These are phyloP conservation scores for Stenurella melanura DNA, from an alignment of 2,888 invertebrate genomes.

Conservation along the genomic window DNA sequence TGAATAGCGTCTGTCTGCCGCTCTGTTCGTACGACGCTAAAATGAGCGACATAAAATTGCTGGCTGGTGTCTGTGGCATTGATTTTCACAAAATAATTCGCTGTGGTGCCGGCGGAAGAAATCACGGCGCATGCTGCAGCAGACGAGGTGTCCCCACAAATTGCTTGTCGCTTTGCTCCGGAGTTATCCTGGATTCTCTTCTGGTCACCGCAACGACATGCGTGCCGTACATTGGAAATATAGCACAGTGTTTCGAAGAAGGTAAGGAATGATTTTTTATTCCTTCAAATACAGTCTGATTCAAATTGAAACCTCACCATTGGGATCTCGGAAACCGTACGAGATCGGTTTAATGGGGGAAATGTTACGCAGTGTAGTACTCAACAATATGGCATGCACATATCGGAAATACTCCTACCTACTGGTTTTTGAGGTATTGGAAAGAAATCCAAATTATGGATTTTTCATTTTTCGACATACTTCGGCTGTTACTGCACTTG, in stretches of 20 bases:
- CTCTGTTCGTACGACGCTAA: conserved; percentile 89
- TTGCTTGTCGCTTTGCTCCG: conserved; percentile 85
- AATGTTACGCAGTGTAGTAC: no score
- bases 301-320: no score
- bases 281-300: no score
- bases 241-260: conserved; percentile 90
- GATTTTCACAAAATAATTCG: conserved; percentile 85
- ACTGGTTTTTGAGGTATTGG: no score
- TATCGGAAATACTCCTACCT: no score
- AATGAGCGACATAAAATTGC: conserved; percentile 84
- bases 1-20: conserved; percentile 83
- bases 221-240: conserved; percentile 88
- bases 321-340: no score
- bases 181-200: conserved; percentile 78
- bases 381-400: no score
- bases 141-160: conserved; percentile 82
- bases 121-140: conserved; percentile 85
- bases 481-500: no score
- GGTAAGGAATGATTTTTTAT: conserved; percentile 73
- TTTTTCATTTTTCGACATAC: no score
- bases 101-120: conserved; percentile 80
- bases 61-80: conserved; percentile 84
- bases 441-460: no score
- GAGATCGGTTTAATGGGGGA: no score
- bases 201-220: conserved; percentile 81